Conservation (phyloP, 2,113 vertebrate species). For the Mobula hypostoma region DNA sequence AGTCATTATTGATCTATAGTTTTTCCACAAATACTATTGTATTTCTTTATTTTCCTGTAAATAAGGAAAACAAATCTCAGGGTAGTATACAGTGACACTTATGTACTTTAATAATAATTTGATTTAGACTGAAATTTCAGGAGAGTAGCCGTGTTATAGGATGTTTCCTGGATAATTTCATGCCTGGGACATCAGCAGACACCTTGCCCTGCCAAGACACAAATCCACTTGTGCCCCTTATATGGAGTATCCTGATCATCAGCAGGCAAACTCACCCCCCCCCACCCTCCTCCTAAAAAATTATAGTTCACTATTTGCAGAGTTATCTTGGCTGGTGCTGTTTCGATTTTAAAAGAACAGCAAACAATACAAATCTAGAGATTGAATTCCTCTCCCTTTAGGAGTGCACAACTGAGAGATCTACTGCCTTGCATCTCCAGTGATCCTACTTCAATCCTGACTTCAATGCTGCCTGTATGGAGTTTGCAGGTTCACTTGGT, state of each 20-base stretch:
- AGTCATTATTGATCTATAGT: too few species aligned
- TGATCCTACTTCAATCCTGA: too few species aligned
- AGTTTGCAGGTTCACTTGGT: too few species aligned
- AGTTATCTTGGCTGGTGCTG: not conserved
- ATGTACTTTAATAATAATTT: too few species aligned
- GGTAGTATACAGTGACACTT: too few species aligned
- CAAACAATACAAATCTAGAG: not conserved
- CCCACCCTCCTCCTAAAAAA: not conserved
- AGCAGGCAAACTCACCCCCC: not conserved
- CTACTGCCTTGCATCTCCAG: too few species aligned
- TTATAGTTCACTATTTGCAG: not conserved
- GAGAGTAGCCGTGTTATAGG: not conserved
- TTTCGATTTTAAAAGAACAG: not conserved
- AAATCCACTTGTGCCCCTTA: not conserved
- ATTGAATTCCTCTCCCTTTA: not conserved
- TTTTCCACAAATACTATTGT: too few species aligned
- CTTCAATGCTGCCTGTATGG: too few species aligned
- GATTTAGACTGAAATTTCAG: not conserved
- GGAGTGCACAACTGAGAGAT: too few species aligned
- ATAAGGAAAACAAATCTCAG: too few species aligned
- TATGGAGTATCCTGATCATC: not conserved
- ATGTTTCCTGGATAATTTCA: not conserved
- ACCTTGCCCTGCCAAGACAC: not conserved
- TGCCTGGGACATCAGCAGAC: not conserved
- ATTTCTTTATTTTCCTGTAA: too few species aligned